Evolutionary conservation across 2,888 invertebrate genomes (phyloP).

Genomic region (Chelonus formosanus): DNA sequence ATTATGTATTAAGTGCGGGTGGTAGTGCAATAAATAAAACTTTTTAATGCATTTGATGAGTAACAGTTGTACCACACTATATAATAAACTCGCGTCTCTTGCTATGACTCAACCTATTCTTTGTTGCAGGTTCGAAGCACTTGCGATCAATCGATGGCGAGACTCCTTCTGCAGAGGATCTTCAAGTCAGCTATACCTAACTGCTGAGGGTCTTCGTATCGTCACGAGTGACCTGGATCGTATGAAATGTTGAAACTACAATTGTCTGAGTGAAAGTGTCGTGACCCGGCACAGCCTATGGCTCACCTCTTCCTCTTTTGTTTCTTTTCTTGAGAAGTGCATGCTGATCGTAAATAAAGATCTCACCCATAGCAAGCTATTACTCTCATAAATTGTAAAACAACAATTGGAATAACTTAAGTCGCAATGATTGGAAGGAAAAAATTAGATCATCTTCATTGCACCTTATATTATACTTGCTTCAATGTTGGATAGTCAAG

Average conservation of each 20-base stretch:
- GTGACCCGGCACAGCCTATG: slow-evolving; percentile 16
- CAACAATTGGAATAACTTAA: no score
- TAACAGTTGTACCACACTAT: background rate
- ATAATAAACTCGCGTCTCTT: background rate
- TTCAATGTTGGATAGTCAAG: slow-evolving; percentile 20
- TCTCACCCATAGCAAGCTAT: no score
- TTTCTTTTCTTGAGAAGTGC: slow-evolving; percentile 16
- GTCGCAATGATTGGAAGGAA: slow-evolving; percentile 1
- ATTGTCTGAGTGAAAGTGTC: slow-evolving; percentile 27
- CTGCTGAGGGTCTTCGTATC: slow-evolving; percentile 1
- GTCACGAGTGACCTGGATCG: slow-evolving; percentile 24
- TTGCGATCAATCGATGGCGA: slow-evolving; percentile 16
- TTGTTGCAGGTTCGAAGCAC: slow-evolving; percentile 17
- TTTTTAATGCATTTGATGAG: background rate
- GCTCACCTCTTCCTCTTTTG: slow-evolving; percentile 17
- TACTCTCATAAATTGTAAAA: no score
- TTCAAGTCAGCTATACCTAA: background rate
- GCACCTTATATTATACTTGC: slow-evolving; percentile 28
- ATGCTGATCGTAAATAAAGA: background rate
- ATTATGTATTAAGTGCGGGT: no score
- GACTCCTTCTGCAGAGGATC: slow-evolving; percentile 6
- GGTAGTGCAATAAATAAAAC: no score
- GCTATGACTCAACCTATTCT: slow-evolving; percentile 17
- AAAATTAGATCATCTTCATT: slow-evolving; percentile 22
- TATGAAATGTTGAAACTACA: slow-evolving; percentile 25